A percentile compares a stretch with the other conserved stretches of the same genome.
Evolutionary conservation across 2,888 invertebrate genomes (phyloP).

Genomic region (Endotricha flammealis): DNA sequence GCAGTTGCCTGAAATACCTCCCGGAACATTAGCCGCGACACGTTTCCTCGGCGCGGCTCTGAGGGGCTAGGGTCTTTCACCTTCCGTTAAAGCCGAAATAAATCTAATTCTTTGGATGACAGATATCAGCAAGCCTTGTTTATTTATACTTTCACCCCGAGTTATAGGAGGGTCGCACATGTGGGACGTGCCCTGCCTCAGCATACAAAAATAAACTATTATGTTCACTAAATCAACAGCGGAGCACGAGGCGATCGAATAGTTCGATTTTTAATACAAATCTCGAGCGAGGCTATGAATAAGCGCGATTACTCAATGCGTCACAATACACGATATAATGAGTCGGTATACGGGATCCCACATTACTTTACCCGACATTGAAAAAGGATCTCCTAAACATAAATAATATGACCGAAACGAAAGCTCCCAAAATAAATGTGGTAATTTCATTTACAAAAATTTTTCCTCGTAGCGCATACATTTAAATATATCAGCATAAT

Average conservation of each 20-base stretch:
- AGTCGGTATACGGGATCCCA: conserved; percentile 23
- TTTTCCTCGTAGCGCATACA: conserved; percentile 49
- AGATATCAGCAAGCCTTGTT: conserved; percentile 76
- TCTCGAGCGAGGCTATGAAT: conserved; percentile 14
- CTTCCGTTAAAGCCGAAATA: conserved; percentile 70
- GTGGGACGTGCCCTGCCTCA: conserved; percentile 52
- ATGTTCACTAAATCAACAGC: conserved; percentile 57
- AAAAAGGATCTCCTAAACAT: conserved; percentile 53
- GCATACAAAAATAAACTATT: conserved; percentile 68
- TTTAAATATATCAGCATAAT: conserved; percentile 69
- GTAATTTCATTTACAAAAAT: conserved; percentile 61
- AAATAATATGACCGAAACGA: conserved; percentile 45
- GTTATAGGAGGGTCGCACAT: conserved; percentile 57
- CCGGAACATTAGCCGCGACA: conserved; percentile 38
- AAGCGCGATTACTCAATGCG: too few relatives aligned
- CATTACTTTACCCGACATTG: conserved; percentile 43
- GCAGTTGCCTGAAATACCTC: conserved; percentile 31
- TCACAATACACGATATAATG: conserved; percentile 21
- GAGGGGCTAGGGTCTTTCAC: conserved; percentile 65
- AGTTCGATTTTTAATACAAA: conserved; percentile 8
- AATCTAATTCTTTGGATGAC: conserved; percentile 75
- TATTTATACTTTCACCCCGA: conserved; percentile 73
- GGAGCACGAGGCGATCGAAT: conserved; percentile 25
- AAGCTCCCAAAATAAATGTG: conserved; percentile 57
- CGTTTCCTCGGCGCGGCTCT: conserved; percentile 33